A percentile compares a stretch with the other conserved stretches of the same genome.
phyloP scores from a whole-genome alignment of 2,797 vertebrate species.

The Silurus lanzhouensis region DNA sequence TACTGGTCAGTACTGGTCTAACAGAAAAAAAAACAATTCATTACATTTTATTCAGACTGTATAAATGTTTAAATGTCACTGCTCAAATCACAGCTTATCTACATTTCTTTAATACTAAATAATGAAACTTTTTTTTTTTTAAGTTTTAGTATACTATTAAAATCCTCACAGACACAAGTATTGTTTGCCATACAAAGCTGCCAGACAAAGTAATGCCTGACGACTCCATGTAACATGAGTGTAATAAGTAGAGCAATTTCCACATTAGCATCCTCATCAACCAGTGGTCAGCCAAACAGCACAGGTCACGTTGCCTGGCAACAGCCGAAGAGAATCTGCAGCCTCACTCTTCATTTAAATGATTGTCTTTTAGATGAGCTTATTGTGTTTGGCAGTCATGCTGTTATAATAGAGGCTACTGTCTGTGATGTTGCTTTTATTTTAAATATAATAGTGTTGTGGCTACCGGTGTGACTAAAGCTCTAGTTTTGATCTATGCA shows the following conservation, averaged over 20 bases:
- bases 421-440: conserved; percentile 3
- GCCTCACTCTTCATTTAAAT: conserved; percentile 71
- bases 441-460: conserved; percentile 6
- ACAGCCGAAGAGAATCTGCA: conserved; percentile 69
- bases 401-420: conserved; percentile 28
- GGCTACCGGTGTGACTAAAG: background rate
- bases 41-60: background rate
- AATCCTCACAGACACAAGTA: background rate
- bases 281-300: conserved; percentile 37
- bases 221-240: conserved; percentile 9
- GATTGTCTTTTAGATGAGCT: conserved; percentile 59
- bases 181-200: background rate
- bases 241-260: conserved; percentile 56
- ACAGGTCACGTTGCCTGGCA: conserved; percentile 73
- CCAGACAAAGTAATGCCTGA: background rate
- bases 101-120: background rate
- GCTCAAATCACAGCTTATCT: background rate
- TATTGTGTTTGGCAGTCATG: conserved; percentile 51
- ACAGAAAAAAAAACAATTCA: background rate
- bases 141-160: background rate
- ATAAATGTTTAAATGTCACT: background rate
- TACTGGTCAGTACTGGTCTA: background rate
- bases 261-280: conserved; percentile 27
- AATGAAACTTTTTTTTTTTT: background rate
- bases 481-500: background rate